phyloP scores from a whole-genome alignment of 2,888 invertebrate genomes.

The Rosalia funebris region DNA sequence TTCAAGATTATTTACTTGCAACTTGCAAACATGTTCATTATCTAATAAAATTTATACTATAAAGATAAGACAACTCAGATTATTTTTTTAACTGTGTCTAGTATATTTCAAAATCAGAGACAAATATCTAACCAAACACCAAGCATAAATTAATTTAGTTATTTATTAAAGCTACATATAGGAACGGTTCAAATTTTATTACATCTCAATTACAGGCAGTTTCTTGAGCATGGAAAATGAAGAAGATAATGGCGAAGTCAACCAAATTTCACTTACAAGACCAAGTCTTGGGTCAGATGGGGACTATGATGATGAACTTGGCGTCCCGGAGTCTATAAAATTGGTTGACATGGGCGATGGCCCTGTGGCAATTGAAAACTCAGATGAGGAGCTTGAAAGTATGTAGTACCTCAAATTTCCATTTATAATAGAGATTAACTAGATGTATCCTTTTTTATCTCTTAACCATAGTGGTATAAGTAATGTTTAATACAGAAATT shows the following conservation, averaged over 20 bases:
- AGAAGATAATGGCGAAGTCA: conserved; percentile 34
- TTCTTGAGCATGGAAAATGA: conserved; percentile 29
- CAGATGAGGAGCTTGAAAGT: conserved; percentile 55
- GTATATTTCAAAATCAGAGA: not conserved
- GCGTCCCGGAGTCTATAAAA: conserved; percentile 79
- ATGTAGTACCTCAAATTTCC: conserved; percentile 4
- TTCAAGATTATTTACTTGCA: not conserved
- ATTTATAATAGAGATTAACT: too few species aligned
- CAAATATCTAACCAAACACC: too few species aligned
- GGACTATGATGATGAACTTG: conserved; percentile 83
- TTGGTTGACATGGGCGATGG: conserved; percentile 70
- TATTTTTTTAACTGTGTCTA: not conserved
- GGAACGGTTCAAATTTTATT: too few species aligned
- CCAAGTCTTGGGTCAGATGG: conserved; percentile 65
- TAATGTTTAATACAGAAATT: too few species aligned
- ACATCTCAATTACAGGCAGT: too few species aligned
- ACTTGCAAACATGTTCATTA: conserved; percentile 1
- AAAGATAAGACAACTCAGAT: conserved; percentile 17
- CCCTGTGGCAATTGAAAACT: conserved; percentile 65
- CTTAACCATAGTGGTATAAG: too few species aligned
- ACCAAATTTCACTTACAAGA: conserved; percentile 38
- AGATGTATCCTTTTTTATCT: too few species aligned
- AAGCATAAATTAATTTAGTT: too few species aligned
- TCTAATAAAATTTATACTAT: conserved; percentile 6
- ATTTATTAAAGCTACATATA: too few species aligned